A percentile compares a stretch with the other conserved stretches of the same genome.
These are phyloP conservation scores for Arenaria interpres DNA, from an alignment of 2,113 vertebrate species.

Conservation along the genomic window DNA sequence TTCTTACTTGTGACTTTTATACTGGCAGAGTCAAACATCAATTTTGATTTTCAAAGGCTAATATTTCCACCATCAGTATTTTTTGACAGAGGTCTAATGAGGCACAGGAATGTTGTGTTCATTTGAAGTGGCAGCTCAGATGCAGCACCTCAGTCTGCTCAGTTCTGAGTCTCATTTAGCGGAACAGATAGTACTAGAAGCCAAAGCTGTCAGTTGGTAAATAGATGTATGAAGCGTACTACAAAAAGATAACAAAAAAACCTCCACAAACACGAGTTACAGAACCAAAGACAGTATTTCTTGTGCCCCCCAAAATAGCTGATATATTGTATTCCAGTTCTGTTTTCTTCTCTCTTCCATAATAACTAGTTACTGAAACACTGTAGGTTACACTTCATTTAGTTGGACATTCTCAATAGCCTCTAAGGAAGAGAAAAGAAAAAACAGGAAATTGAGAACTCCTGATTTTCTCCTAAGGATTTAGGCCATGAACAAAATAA, in stretches of 20 bases:
- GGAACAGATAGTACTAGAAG: background rate
- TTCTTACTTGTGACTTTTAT: background rate
- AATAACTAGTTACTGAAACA: slow-evolving; percentile 1
- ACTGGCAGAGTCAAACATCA: background rate
- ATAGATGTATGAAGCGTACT: background rate
- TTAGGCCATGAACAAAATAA: background rate
- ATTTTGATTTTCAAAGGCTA: background rate
- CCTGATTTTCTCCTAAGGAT: background rate
- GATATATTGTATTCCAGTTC: background rate
- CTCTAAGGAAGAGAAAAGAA: background rate
- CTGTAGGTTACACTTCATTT: background rate
- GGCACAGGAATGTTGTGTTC: background rate
- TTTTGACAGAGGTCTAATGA: background rate
- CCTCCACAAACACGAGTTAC: background rate
- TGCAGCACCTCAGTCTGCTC: background rate
- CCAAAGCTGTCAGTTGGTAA: background rate
- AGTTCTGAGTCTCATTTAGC: background rate
- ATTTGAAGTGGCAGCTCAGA: background rate
- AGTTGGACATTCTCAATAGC: background rate
- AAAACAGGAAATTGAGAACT: background rate
- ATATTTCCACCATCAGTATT: background rate
- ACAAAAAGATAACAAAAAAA: background rate
- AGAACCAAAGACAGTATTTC: background rate
- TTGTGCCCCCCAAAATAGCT: background rate
- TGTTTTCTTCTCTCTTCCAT: background rate